A percentile compares a stretch with the other conserved stretches of the same genome.
Conservation (phyloP, 2,888 invertebrate genomes). For the Conops quadrifasciatus region DNA sequence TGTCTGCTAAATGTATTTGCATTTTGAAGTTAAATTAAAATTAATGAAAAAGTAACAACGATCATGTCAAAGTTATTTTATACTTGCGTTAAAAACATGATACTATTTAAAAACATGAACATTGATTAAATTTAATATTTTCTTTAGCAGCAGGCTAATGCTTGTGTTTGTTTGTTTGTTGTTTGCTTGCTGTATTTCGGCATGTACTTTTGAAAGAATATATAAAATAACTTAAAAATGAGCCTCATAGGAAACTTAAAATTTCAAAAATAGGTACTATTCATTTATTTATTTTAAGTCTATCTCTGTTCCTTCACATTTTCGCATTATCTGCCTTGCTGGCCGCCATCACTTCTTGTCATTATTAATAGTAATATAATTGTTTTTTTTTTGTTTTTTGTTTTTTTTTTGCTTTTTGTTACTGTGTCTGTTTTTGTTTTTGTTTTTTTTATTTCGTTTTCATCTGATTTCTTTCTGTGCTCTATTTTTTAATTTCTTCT, state of each 20-base stretch:
- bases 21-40: too few relatives aligned
- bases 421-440: neutral
- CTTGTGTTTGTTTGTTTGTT: constrained; percentile 38
- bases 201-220: constrained; percentile 31
- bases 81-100: neutral
- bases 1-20: neutral
- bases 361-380: neutral
- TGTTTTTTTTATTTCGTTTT: neutral
- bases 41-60: too few relatives aligned
- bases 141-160: constrained; percentile 4
- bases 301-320: constrained; percentile 29
- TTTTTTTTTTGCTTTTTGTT: neutral
- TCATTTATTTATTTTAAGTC: constrained; percentile 47
- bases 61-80: neutral
- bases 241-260: constrained; percentile 66
- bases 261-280: constrained; percentile 64
- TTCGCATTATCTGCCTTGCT: constrained; percentile 7
- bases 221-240: constrained; percentile 52
- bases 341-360: neutral
- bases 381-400: neutral
- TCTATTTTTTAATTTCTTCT: too few relatives aligned
- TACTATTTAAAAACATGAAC: neutral
- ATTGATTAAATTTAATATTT: neutral
- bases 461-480: neutral
- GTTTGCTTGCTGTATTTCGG: constrained; percentile 12